A percentile compares a stretch with the other conserved stretches of the same genome.
These are phyloP conservation scores for Acinonyx jubatus DNA, from an alignment of 2,113 vertebrate genomes.

Conservation along the genomic window DNA sequence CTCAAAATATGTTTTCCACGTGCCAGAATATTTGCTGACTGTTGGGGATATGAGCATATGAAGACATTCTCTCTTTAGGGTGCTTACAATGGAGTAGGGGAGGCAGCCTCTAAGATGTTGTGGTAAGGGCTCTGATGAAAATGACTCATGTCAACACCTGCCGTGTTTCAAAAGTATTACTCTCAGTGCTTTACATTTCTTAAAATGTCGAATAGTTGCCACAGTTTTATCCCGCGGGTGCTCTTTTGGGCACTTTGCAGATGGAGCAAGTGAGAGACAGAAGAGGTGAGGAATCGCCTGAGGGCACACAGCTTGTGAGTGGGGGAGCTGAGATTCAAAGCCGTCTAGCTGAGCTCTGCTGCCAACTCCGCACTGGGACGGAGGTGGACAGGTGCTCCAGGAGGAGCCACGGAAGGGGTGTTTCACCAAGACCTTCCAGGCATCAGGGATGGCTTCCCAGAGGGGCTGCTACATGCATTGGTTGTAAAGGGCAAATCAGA, in stretches of 20 bases:
- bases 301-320: fast-evolving
- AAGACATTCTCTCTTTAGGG: background rate
- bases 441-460: background rate
- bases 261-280: background rate
- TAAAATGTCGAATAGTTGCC: background rate
- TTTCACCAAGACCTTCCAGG: fast-evolving
- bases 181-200: background rate
- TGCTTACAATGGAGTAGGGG: background rate
- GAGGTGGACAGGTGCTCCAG: background rate
- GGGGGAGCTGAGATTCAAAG: background rate
- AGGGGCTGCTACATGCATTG: fast-evolving
- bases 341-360: fast-evolving
- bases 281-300: too few species aligned
- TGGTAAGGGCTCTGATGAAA: background rate
- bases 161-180: background rate
- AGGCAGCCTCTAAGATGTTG: background rate
- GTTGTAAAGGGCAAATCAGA: background rate
- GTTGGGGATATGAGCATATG: background rate
- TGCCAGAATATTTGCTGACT: background rate
- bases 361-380: fast-evolving
- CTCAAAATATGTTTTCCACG: background rate
- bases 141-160: too few species aligned
- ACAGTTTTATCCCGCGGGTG: background rate
- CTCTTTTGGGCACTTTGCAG: background rate
- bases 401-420: fast-evolving